Percentiles rank a stretch among this genome's conserved stretches.
Conservation (phyloP, 2,888 invertebrate species). For the Cotesia congregata region DNA sequence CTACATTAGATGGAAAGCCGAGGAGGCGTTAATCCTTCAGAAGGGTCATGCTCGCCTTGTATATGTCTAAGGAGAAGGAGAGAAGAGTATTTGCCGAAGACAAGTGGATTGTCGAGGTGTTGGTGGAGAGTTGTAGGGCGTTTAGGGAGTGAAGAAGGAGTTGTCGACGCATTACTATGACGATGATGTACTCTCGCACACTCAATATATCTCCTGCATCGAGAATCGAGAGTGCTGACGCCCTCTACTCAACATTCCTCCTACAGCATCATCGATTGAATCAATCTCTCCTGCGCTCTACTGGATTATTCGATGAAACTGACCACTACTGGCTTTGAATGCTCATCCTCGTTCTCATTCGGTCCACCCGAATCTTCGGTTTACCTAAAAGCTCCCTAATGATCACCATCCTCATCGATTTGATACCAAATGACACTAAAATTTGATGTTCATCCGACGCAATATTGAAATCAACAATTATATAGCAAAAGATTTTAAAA, state of each 20-base stretch:
- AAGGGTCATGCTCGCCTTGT: neutral
- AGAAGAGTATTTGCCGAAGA: conserved; percentile 4
- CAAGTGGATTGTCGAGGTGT: conserved; percentile 29
- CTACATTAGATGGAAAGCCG: neutral
- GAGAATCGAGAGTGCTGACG: conserved; percentile 17
- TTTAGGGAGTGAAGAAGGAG: neutral
- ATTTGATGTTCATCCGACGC: too few relatives aligned
- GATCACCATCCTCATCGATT: too few relatives aligned
- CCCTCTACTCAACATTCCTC: conserved; percentile 5
- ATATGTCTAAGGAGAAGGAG: neutral
- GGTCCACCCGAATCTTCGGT: neutral
- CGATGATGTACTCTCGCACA: conserved; percentile 20
- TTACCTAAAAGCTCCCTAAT: neutral
- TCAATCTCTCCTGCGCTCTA: conserved; percentile 16
- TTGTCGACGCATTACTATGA: conserved; percentile 20
- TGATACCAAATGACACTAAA: too few relatives aligned
- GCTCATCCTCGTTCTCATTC: neutral
- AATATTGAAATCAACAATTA: too few relatives aligned
- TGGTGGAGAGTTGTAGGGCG: conserved; percentile 5
- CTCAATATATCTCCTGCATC: conserved; percentile 14
- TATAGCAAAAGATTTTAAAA: too few relatives aligned
- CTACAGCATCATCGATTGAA: conserved; percentile 22
- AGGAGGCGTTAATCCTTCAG: neutral
- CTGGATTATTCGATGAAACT: conserved; percentile 20
- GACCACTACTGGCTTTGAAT: neutral